phyloP scores from a whole-genome alignment of 2,113 vertebrate species.

The Albula glossodonta region DNA sequence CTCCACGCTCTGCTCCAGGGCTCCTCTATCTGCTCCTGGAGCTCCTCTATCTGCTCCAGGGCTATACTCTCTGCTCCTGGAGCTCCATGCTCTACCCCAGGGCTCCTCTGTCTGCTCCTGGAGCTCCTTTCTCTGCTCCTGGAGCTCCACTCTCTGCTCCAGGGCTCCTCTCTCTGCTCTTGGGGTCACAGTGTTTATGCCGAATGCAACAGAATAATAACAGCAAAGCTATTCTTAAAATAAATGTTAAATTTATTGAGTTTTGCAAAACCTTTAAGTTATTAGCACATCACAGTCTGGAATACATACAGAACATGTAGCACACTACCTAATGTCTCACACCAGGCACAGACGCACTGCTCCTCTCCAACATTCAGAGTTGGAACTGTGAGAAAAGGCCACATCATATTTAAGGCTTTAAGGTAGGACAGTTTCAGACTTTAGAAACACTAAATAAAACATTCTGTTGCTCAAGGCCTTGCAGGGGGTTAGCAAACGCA shows the following conservation, averaged over 20 bases:
- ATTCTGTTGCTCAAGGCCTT: not conserved
- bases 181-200: not conserved
- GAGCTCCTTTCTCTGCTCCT: too few species aligned
- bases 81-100: too few species aligned
- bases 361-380: not conserved
- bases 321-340: too few species aligned
- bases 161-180: too few species aligned
- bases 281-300: not conserved
- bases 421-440: not conserved
- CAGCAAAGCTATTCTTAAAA: not conserved
- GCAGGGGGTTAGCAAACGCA: not conserved
- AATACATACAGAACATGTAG: not conserved
- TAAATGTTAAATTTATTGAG: slow-evolving; percentile 1
- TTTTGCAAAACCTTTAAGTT: not conserved
- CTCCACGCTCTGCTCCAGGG: too few species aligned
- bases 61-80: too few species aligned
- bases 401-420: not conserved
- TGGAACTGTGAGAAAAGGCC: not conserved
- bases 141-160: too few species aligned
- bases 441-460: not conserved
- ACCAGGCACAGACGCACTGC: not conserved
- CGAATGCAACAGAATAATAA: not conserved
- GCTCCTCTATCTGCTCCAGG: too few species aligned
- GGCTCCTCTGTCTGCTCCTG: too few species aligned
- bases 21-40: too few species aligned